These are phyloP conservation scores for Myrmecophaga tridactyla DNA, from an alignment of 2,113 vertebrate species.

Conservation along the genomic window DNA sequence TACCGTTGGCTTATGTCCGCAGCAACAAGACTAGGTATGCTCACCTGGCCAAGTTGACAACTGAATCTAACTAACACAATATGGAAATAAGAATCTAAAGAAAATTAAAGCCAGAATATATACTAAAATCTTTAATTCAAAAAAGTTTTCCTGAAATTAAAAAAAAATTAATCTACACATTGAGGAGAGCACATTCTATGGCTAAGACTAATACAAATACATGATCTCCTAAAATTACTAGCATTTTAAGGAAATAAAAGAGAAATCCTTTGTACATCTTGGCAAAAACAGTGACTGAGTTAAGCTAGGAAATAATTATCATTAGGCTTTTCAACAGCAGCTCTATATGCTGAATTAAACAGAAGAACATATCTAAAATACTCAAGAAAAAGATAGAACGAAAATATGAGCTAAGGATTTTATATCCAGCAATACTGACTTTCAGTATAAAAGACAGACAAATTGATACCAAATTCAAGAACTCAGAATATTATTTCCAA, in stretches of 20 bases:
- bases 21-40: no score
- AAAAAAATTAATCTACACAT: background rate
- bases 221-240: background rate
- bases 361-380: background rate
- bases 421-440: background rate
- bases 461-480: background rate
- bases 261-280: background rate
- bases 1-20: no score
- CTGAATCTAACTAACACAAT: no score
- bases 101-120: background rate
- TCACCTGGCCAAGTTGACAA: no score
- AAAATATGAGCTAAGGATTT: background rate
- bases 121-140: background rate
- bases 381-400: background rate
- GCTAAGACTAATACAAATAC: background rate
- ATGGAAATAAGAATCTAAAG: background rate
- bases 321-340: background rate
- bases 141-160: background rate
- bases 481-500: background rate
- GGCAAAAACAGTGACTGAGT: background rate
- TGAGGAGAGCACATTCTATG: background rate
- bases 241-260: background rate
- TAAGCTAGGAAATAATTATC: background rate
- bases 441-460: background rate
- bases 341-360: background rate